Base-by-base conservation (phyloP, 2,797 vertebrate genomes). In the Argya squamiceps region DNA sequence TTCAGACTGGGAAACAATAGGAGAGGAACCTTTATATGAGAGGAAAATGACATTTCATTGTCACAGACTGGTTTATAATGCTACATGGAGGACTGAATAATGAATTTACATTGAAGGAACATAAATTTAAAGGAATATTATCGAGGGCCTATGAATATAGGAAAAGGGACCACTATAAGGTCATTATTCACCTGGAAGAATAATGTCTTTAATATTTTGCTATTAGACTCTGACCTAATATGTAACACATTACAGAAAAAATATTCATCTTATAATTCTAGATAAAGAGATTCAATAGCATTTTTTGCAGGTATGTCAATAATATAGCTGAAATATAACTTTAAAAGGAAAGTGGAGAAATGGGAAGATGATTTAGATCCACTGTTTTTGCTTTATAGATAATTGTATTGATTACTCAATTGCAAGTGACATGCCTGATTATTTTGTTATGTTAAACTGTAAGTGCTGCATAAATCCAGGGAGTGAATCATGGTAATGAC, bases 171-270 rank as follows among this genome's bases (percentile, higher is more conserved):
- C 22, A 43, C 12, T 18, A 36, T 90, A 68, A 68, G 10, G 44
- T 49, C 26, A 34, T 84, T 88, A 49, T 78, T 95, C 56, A 85
- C 65, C 23, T 73, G 62, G 41, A 85, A 92, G 69, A 88, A 78
- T 74, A 86, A 94, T 52, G 59, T 15, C 37, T 83, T 88, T 79
- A 94, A 90, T 86, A n/a, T 82, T 90, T 90, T 87, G 47, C 74
- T 55, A 39, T 96, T 88, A 78, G 63, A 69, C 34, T 74, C 27
- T 86, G 70, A 94, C 50, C 55, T 79, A 53, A 12, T 46, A 55
- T 26, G n/a, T 80, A 86, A 55, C 14, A 36, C 13, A 49, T 81
- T 24, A 75, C 29, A 58, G 49, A 69, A 84, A 69, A 68, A 92
- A 27, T 27, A 70, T 39, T 67, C 15, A 3, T 47, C 65, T 81